These are phyloP conservation scores for Albula goreensis DNA, from an alignment of 2,113 vertebrate species.

Conservation along the genomic window DNA sequence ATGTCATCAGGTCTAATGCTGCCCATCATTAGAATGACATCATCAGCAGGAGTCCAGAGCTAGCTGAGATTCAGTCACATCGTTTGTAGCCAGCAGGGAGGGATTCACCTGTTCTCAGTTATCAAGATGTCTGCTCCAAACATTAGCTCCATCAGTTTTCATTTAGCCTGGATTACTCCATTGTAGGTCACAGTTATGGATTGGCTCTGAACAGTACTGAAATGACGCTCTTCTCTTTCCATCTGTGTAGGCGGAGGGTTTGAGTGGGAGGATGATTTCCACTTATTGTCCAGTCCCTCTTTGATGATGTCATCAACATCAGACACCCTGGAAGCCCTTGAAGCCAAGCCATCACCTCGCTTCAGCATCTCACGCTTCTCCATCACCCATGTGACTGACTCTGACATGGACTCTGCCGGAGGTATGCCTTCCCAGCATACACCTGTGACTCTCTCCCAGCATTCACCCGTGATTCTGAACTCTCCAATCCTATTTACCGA, in stretches of 20 bases:
- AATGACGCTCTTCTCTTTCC: not conserved
- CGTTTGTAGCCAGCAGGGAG: too few species aligned
- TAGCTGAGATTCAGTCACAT: too few species aligned
- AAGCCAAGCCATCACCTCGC: slow-evolving; percentile 67
- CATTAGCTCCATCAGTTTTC: too few species aligned
- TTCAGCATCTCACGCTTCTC: slow-evolving; percentile 90
- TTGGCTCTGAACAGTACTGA: too few species aligned
- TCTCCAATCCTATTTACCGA: not conserved
- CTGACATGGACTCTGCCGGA: slow-evolving; percentile 77
- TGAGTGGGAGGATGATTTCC: slow-evolving; percentile 84
- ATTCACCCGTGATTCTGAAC: too few species aligned
- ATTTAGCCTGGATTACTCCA: too few species aligned
- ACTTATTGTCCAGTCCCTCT: slow-evolving; percentile 68
- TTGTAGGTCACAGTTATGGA: too few species aligned
- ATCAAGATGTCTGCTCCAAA: too few species aligned
- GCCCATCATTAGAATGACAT: too few species aligned
- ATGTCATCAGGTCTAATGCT: too few species aligned
- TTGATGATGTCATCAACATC: slow-evolving; percentile 55
- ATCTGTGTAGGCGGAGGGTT: slow-evolving; percentile 71
- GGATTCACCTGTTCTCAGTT: too few species aligned
- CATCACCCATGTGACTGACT: slow-evolving; percentile 92
- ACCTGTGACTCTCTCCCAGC: not conserved
- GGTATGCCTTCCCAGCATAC: slow-evolving; percentile 63
- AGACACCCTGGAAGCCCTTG: slow-evolving; percentile 38
- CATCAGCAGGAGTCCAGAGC: too few species aligned